A percentile compares a stretch with the other conserved stretches of the same genome.
Evolutionary conservation across 2,797 vertebrate species (phyloP).

Genomic region (Alfaro cultratus): DNA sequence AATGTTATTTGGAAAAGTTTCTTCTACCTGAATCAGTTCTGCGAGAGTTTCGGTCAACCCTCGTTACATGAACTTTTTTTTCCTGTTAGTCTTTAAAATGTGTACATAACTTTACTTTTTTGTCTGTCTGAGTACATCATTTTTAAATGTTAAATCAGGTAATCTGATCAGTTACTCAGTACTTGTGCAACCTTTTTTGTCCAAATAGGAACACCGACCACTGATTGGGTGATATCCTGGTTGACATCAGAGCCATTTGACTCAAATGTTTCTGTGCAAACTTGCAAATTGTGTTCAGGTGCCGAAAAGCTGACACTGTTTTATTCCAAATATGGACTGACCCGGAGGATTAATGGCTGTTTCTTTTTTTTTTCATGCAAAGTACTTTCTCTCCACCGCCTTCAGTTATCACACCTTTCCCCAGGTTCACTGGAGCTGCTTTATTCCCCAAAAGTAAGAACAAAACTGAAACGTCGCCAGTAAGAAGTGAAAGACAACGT

Average conservation of each 20-base stretch:
- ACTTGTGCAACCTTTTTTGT: too few species aligned
- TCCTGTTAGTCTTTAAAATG: too few species aligned
- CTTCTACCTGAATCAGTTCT: too few species aligned
- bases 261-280: not conserved
- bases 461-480: not conserved
- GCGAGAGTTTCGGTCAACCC: too few species aligned
- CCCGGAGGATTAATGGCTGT: not conserved
- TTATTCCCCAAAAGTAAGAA: not conserved
- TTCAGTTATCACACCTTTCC: not conserved
- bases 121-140: too few species aligned
- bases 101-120: too few species aligned
- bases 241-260: not conserved
- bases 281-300: not conserved
- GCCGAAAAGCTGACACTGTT: not conserved
- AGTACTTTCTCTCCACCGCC: not conserved
- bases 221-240: not conserved
- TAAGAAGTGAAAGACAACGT: not conserved
- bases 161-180: too few species aligned
- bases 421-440: not conserved
- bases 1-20: too few species aligned
- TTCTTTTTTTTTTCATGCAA: not conserved
- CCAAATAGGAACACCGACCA: not conserved
- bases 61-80: too few species aligned
- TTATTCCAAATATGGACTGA: not conserved
- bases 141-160: too few species aligned